Evolutionary conservation across 1,140 invertebrate species (phyloP), one percentile per base, ranked within the genome.

Genomic region (Nasonia giraulti): DNA sequence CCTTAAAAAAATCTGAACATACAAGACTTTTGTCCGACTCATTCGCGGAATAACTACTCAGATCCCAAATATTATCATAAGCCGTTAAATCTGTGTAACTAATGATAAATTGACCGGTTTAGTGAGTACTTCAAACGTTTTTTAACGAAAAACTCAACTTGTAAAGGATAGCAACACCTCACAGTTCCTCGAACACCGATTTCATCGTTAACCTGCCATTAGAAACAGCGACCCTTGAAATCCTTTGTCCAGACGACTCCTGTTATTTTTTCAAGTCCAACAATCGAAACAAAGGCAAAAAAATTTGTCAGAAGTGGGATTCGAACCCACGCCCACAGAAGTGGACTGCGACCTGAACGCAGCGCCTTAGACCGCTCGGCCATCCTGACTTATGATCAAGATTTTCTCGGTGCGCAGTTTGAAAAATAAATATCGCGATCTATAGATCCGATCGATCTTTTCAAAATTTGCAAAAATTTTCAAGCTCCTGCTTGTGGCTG

Each of bases 321-420:
- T 96, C 95, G 96, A 96, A 96, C 96, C 96, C 96, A 96, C 96
- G 96, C 96, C 95, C 95, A 95, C 95, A 95, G 94, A 94, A 96
- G 95, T 95, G 95, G 96, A 97, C 96, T 96, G 96, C 96, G 96
- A 97, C 96, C 96, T 97, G 96, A 97, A 97, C 96, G 96, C 96
- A 97, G 96, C 96, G 96, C 96, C 96, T 97, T 97, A 96, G 96
- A 96, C 95, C 96, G 94, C 96, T 96, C 96, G 96, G 96, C 96
- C 96, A 96, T 96, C 95, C 95, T 96, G 95, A 96, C 95, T 82
- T 23, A 17, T 75, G 20, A 62, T 62, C 55, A 20, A 62, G 55
- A 62, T 62, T 62, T 62, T 62, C 55, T 62, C 20, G 55, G 55
- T 62, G 55, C 17, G 5, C 55, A 20, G 20, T 20, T 20, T 62